phyloP scores from a whole-genome alignment of 2,888 invertebrate genomes.

The Volucella zonaria region DNA sequence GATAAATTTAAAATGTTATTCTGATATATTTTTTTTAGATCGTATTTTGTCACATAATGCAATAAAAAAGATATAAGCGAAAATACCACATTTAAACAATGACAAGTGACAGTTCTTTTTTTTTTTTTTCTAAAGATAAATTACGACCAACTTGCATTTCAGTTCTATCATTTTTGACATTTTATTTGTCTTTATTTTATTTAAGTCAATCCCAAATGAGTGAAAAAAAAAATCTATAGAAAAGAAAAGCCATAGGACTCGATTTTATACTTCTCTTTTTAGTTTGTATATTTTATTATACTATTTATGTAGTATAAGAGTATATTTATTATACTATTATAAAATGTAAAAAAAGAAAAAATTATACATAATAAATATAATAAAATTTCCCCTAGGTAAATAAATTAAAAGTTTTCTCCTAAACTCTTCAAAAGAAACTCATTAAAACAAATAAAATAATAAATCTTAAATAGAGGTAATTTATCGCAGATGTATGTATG shows the following conservation, averaged over 20 bases:
- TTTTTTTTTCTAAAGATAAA: conserved; percentile 4
- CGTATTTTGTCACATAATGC: no score
- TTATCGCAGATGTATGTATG: conserved; percentile 61
- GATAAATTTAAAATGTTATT: no score
- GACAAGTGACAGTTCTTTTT: not conserved
- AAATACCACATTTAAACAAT: no score
- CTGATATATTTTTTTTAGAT: no score
- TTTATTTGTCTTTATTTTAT: conserved; percentile 42
- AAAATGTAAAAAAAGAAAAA: conserved; percentile 32
- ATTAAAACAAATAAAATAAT: conserved; percentile 1
- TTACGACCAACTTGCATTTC: conserved; percentile 4
- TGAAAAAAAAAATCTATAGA: conserved; percentile 43
- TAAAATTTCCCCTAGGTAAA: conserved; percentile 46
- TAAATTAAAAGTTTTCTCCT: conserved; percentile 61
- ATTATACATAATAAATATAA: conserved; percentile 32
- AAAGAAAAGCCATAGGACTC: conserved; percentile 62
- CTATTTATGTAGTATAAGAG: no score
- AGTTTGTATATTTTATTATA: conserved; percentile 18
- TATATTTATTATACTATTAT: conserved; percentile 36
- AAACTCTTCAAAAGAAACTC: conserved; percentile 26
- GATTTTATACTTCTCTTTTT: conserved; percentile 40
- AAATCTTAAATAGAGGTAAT: conserved; percentile 43
- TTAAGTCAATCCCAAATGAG: conserved; percentile 64
- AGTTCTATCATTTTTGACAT: conserved; percentile 22
- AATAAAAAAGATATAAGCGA: no score